Conservation (phyloP, 2,797 vertebrate species). For the Rhinatrema bivittatum region DNA sequence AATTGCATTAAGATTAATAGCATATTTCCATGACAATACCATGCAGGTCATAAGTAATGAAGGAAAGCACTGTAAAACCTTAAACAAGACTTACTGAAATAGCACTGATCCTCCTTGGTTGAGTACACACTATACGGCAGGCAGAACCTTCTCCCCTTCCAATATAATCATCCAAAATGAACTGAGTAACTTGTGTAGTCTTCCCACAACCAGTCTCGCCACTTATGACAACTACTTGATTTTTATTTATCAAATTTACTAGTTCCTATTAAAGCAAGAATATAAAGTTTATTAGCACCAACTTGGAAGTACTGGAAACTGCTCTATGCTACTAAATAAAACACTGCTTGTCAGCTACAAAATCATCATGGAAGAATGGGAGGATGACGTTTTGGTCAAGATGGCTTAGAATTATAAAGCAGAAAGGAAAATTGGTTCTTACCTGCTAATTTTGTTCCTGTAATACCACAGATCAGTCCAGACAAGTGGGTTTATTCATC, state of each 20-base stretch:
- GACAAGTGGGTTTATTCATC: no score
- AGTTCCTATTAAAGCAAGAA: constrained; percentile 63
- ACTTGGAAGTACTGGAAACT: background rate
- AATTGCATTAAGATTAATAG: background rate
- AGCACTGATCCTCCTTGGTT: constrained; percentile 90
- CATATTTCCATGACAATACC: no score
- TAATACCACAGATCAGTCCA: no score
- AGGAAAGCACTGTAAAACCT: no score
- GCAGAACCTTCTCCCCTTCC: constrained; percentile 71
- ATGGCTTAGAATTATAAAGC: no score
- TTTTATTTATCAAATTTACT: constrained; percentile 67
- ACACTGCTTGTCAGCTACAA: fast-evolving
- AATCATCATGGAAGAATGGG: fast-evolving
- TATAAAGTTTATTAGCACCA: no score
- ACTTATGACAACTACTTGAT: constrained; percentile 83
- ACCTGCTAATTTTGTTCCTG: no score
- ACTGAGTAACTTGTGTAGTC: constrained; percentile 94
- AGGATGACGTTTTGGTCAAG: fast-evolving
- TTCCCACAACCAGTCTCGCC: constrained; percentile 96
- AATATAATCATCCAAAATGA: constrained; percentile 88
- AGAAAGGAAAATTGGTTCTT: no score
- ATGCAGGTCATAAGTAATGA: no score
- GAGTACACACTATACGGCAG: constrained; percentile 88
- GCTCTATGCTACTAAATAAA: background rate
- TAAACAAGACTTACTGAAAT: constrained; percentile 73